A percentile compares a stretch with the other conserved stretches of the same genome.
These are phyloP conservation scores for Laodelphax striatellus DNA, from an alignment of 1,140 invertebrate species.

Conservation along the genomic window DNA sequence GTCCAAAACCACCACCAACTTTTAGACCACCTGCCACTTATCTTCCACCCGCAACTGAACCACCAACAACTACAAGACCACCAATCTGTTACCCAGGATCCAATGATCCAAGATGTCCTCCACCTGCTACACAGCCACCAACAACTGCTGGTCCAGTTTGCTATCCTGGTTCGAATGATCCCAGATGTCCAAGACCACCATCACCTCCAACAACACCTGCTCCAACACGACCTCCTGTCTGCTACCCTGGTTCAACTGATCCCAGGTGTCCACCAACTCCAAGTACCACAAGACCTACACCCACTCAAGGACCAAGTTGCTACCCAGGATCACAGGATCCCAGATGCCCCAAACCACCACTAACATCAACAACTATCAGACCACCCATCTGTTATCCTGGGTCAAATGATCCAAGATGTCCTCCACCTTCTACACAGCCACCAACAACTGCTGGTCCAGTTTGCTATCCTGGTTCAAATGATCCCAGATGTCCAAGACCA, in stretches of 20 bases:
- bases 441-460: slow-evolving; percentile 15
- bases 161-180: slow-evolving; percentile 27
- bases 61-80: slow-evolving; percentile 13
- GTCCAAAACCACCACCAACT: slow-evolving; percentile 30
- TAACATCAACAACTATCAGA: slow-evolving; percentile 9
- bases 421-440: slow-evolving; percentile 20
- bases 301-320: slow-evolving; percentile 10
- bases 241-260: slow-evolving; percentile 30
- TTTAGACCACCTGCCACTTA: slow-evolving; percentile 24
- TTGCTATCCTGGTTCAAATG: slow-evolving; percentile 21
- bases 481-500: slow-evolving; percentile 23
- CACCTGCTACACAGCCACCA: slow-evolving; percentile 9
- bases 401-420: slow-evolving; percentile 31
- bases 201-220: slow-evolving; percentile 7
- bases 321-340: slow-evolving; percentile 27
- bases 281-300: slow-evolving; percentile 20
- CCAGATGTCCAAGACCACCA: slow-evolving; percentile 26
- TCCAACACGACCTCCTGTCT: slow-evolving; percentile 19
- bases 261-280: slow-evolving; percentile 28
- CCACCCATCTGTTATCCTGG: slow-evolving; percentile 27
- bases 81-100: slow-evolving; percentile 28
- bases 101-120: slow-evolving; percentile 31
- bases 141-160: slow-evolving; percentile 16
- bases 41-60: slow-evolving; percentile 15
- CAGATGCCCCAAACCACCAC: slow-evolving; percentile 23